phyloP scores from a whole-genome alignment of 2,113 vertebrate species.

The Marmota monax region DNA sequence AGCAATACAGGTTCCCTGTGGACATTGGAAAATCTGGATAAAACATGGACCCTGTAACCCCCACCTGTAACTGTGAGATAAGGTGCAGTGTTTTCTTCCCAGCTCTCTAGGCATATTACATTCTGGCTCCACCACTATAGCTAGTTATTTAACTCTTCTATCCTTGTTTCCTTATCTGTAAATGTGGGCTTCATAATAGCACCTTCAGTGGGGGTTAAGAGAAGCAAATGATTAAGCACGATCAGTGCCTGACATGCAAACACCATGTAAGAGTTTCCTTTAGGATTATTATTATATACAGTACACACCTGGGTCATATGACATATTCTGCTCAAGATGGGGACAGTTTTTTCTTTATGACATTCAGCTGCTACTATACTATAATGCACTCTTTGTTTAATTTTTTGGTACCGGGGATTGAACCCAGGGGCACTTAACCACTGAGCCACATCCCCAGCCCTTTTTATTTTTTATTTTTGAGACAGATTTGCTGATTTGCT shows the following conservation, averaged over 20 bases:
- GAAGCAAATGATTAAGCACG: not conserved
- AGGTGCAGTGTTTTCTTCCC: not conserved
- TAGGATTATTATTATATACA: not conserved
- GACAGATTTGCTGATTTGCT: too few relatives aligned
- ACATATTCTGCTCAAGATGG: not conserved
- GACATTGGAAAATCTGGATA: not conserved
- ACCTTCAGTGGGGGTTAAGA: not conserved
- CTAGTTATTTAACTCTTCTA: not conserved
- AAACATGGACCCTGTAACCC: not conserved
- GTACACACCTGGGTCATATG: not conserved
- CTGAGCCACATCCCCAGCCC: too few relatives aligned
- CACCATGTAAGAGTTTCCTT: not conserved
- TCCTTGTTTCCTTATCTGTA: not conserved
- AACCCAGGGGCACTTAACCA: too few relatives aligned
- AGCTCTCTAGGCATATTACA: not conserved
- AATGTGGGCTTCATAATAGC: not conserved
- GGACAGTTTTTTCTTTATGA: not conserved
- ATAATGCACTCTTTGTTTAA: not conserved
- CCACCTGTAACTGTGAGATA: not conserved
- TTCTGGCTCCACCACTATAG: not conserved
- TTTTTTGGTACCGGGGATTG: too few relatives aligned
- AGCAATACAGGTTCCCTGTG: not conserved
- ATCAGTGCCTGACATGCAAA: too few relatives aligned
- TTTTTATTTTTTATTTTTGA: too few relatives aligned
- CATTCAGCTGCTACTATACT: too few relatives aligned